Percentiles rank a stretch among this genome's conserved stretches.
Conservation (phyloP, 2,113 vertebrate species). For the Brachypodius melanocephalos region DNA sequence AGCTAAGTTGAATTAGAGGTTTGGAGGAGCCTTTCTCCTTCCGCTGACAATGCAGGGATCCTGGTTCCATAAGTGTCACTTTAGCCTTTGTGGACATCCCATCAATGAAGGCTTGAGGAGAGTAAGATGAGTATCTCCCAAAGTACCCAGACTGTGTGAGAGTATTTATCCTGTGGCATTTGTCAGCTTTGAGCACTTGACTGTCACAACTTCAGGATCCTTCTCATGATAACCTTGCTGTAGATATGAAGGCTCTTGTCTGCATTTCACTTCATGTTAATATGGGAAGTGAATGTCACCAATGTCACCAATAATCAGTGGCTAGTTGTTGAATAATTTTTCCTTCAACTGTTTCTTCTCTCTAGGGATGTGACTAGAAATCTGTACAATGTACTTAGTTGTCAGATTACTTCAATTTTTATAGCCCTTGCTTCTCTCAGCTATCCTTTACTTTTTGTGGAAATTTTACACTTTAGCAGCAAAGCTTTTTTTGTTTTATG, state of each 20-base stretch:
- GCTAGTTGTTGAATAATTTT: background rate
- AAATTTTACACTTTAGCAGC: background rate
- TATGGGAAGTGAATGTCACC: background rate
- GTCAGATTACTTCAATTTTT: background rate
- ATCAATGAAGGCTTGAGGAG: background rate
- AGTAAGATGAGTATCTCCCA: background rate
- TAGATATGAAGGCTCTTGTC: background rate
- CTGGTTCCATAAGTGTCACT: background rate
- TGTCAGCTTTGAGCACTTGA: background rate
- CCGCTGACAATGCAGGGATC: background rate
- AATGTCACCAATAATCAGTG: background rate
- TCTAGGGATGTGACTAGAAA: background rate
- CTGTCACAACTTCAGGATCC: background rate
- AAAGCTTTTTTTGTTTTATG: background rate
- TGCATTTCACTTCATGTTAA: background rate
- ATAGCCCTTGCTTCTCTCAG: background rate
- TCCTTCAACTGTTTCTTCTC: background rate
- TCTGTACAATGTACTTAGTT: accelerated
- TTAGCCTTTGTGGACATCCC: background rate
- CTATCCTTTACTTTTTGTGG: background rate
- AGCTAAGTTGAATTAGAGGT: background rate
- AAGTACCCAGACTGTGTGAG: background rate
- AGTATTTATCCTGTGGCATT: background rate
- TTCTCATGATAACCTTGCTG: background rate
- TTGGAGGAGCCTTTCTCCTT: background rate